Conservation (phyloP, 2,888 invertebrate genomes). For the Limnephilus rhombicus region DNA sequence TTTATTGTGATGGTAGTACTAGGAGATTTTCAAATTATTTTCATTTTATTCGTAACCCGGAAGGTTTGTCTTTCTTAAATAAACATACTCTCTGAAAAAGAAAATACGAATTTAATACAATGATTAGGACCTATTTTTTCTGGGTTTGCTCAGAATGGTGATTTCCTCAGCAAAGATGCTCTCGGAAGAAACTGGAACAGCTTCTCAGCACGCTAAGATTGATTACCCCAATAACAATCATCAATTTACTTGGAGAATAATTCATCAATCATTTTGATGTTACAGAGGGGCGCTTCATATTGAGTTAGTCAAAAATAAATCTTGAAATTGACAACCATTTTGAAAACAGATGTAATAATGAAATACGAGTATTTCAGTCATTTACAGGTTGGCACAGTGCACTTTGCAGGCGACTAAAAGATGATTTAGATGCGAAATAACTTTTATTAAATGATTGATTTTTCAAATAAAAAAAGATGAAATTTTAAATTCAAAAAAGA, state of each 20-base stretch:
- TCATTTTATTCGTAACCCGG: too few species aligned
- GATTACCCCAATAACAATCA: neutral
- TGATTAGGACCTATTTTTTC: neutral
- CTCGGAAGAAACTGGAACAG: neutral
- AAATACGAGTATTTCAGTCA: neutral
- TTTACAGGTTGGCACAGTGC: neutral
- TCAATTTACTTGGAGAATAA: neutral
- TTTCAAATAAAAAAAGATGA: neutral
- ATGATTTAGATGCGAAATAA: neutral
- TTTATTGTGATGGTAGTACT: too few species aligned
- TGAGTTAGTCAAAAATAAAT: neutral
- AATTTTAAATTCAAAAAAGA: too few species aligned
- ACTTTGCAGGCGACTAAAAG: neutral
- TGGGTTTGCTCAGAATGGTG: neutral
- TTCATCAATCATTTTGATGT: neutral
- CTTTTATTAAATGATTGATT: neutral
- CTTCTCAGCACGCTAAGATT: neutral
- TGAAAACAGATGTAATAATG: neutral
- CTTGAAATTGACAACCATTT: neutral
- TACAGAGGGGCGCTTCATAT: neutral
- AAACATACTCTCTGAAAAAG: neutral
- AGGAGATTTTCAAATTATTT: too few species aligned
- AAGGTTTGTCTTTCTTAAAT: too few species aligned
- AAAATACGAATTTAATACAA: neutral
- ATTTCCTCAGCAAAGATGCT: neutral